Conservation (phyloP, 2,888 invertebrate species). For the Lamproptera curius region DNA sequence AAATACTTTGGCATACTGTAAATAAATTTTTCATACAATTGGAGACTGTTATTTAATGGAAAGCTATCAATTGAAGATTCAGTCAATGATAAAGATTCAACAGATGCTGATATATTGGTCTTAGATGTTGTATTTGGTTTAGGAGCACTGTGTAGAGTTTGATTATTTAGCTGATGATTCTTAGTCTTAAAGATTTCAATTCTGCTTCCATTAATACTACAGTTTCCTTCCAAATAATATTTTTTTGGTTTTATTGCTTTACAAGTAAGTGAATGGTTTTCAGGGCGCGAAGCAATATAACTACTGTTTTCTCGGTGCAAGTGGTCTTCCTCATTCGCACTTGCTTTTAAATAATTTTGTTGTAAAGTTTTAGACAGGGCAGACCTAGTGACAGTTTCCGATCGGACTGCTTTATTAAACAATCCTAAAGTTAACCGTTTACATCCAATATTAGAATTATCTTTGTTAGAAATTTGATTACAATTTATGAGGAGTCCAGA, state of each 20-base stretch:
- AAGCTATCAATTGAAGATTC: conserved; percentile 24
- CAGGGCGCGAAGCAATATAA: too few species aligned
- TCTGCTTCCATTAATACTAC: conserved; percentile 3
- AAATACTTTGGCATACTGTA: conserved; percentile 42
- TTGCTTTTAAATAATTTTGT: conserved; percentile 25
- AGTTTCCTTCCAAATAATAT: not conserved
- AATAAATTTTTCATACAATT: conserved; percentile 48
- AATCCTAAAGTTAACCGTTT: conserved; percentile 53
- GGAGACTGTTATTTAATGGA: conserved; percentile 29
- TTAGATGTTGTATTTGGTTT: not conserved
- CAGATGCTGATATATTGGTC: not conserved
- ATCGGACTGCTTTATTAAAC: conserved; percentile 54
- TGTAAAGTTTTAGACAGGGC: conserved; percentile 36
- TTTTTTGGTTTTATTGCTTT: not conserved
- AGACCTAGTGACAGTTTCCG: conserved; percentile 58
- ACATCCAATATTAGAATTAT: conserved; percentile 41
- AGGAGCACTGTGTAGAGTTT: conserved; percentile 32
- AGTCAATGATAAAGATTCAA: conserved; percentile 14
- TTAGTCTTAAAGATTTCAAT: conserved; percentile 8
- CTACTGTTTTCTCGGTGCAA: too few species aligned
- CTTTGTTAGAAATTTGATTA: conserved; percentile 23
- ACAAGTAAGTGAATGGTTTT: not conserved
- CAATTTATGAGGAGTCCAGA: conserved; percentile 10
- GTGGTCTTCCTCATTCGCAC: not conserved
- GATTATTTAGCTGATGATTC: conserved; percentile 25